Evolutionary conservation across 2,888 invertebrate species (phyloP).

Genomic region (Yponomeuta malinellus): DNA sequence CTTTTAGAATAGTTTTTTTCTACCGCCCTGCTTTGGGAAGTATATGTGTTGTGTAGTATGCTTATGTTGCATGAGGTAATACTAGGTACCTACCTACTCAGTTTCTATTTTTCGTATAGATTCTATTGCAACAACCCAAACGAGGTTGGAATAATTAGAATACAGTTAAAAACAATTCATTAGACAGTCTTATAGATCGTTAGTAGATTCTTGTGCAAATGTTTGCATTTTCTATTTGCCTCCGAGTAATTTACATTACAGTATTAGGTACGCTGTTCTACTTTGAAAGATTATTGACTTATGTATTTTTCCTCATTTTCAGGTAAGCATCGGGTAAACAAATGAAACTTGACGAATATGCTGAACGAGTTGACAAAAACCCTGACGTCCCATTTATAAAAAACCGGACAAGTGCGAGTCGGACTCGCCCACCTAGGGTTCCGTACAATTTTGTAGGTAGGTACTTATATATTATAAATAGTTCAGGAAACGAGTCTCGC

Average conservation of each 20-base stretch:
- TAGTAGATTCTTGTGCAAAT: neutral
- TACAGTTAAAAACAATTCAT: neutral
- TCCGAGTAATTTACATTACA: neutral
- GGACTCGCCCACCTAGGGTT: too few species aligned
- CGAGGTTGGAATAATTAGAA: conserved; percentile 35
- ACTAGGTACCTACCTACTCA: conserved; percentile 10
- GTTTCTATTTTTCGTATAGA: neutral
- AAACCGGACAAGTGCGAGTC: too few species aligned
- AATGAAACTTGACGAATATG: neutral
- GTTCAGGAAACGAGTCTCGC: too few species aligned
- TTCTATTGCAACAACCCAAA: conserved; percentile 15
- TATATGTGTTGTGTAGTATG: too few species aligned
- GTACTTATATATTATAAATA: too few species aligned
- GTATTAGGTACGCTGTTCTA: neutral
- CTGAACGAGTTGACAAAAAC: too few species aligned
- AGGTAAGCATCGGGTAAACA: neutral
- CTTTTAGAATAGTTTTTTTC: too few species aligned
- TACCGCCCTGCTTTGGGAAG: too few species aligned
- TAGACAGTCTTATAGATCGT: neutral
- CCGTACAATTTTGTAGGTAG: too few species aligned
- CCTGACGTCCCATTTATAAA: too few species aligned
- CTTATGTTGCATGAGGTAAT: neutral
- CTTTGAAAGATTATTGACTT: neutral
- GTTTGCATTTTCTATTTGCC: neutral
- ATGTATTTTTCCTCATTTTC: neutral